These are phyloP conservation scores for Mechanitis messenoides DNA, from an alignment of 2,888 invertebrate genomes.

Conservation along the genomic window DNA sequence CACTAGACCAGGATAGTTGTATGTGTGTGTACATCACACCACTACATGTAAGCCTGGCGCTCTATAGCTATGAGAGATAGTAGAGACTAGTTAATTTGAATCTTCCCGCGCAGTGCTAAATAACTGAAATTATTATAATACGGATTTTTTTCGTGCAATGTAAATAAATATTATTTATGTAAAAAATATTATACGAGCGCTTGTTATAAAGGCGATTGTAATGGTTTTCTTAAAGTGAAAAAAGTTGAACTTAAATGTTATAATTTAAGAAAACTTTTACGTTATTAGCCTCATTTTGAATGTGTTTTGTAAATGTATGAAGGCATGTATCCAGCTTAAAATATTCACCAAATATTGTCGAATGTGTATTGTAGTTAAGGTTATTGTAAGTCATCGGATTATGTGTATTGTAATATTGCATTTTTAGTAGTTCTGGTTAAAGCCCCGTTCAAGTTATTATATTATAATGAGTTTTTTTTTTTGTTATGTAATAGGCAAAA, in stretches of 20 bases:
- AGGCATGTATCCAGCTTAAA: constrained; percentile 15
- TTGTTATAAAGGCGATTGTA: constrained; percentile 15
- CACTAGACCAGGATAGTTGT: neutral
- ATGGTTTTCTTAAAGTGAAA: neutral
- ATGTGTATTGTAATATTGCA: constrained; percentile 1
- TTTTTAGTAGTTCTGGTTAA: neutral
- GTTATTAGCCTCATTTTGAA: neutral
- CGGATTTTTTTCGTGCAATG: constrained; percentile 49
- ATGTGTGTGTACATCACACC: neutral
- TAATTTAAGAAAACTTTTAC: neutral
- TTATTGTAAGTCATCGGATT: constrained; percentile 6
- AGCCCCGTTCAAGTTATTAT: too few species aligned
- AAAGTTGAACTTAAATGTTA: neutral
- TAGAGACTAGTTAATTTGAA: constrained; percentile 35
- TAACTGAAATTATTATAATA: constrained; percentile 34
- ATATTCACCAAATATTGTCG: constrained; percentile 23
- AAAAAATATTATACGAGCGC: constrained; percentile 24
- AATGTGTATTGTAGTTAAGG: constrained; percentile 15
- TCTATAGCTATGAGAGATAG: constrained; percentile 3
- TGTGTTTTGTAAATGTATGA: constrained; percentile 13
- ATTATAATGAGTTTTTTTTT: neutral
- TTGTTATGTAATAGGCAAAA: too few species aligned
- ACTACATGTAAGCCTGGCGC: neutral
- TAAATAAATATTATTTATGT: constrained; percentile 51
- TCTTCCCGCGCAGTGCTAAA: constrained; percentile 58